Base-by-base conservation (phyloP, 2,797 vertebrate species). In the Synaphobranchus kaupii region DNA sequence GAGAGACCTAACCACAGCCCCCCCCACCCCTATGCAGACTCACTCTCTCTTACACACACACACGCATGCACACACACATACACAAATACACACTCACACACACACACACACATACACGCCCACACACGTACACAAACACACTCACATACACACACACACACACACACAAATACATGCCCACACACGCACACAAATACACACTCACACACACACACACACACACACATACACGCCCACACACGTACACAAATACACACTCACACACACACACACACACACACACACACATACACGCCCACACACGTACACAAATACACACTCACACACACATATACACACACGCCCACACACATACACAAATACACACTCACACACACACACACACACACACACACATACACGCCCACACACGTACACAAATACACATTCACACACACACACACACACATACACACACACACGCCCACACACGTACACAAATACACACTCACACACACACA, bases 1-100 rank as follows among this genome's bases (percentile, higher is more conserved):
- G 56, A 83, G 60, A 31, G 54, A 39, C 63, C 66, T 58, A 86
- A 83, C 81, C 86, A 78, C 78, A 86, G 78, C 56, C 15, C 86
- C 71, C 71, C n/a, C 68, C 68, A 34, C 34, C 71, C 34, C 34
- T 4, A 3, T 34, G 4, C 71, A 15, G 1, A 39, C 71, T 17
- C 71, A 76, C 71, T 39, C 71, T 15, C 31, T 28, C 28, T 10
- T 28, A 25, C 68, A 73, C 63, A 66, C 13, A 66, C 68, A 28
- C 68, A 71, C n/a, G 20, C 63, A n/a, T n/a, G 3, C 63, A n/a
- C 63, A 58, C 4, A 58, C 2, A 20, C 48, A 50, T 7, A 50
- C 7, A 3, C 48, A 56, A 10, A 52, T 9, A 56, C 60, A 66
- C 60, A 66, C 22, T 8, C 20, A 1, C 3, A n/a, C 60, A 66